A percentile compares a stretch with the other conserved stretches of the same genome.
These are phyloP conservation scores for Myripristis murdjan DNA, from an alignment of 2,797 vertebrate species.

Conservation along the genomic window DNA sequence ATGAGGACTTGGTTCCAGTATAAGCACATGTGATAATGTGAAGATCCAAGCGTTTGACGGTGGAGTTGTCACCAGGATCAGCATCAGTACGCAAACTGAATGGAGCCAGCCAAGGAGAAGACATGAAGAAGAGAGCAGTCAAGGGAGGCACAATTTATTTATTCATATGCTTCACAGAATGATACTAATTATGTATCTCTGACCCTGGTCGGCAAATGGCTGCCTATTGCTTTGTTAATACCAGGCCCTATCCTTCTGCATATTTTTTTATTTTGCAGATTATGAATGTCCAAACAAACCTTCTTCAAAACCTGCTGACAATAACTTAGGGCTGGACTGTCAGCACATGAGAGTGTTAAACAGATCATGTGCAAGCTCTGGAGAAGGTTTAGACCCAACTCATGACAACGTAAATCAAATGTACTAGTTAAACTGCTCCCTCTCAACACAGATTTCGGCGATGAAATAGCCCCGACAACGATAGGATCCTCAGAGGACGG, in stretches of 20 bases:
- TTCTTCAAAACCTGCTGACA: not conserved
- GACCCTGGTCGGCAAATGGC: constrained; percentile 22
- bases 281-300: constrained; percentile 21
- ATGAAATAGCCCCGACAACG: constrained; percentile 42
- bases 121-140: not conserved
- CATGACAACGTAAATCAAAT: constrained; percentile 10
- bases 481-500: constrained; percentile 1
- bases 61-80: constrained; percentile 37
- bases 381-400: constrained; percentile 25
- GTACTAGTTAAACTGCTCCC: constrained; percentile 13
- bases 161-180: not conserved
- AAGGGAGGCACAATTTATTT: constrained; percentile 3
- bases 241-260: not conserved
- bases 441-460: not conserved
- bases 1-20: constrained; percentile 20
- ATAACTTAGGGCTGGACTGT: not conserved
- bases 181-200: constrained; percentile 12
- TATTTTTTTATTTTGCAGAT: constrained; percentile 28
- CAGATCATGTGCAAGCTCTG: not conserved
- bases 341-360: not conserved
- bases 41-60: constrained; percentile 42
- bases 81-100: constrained; percentile 24
- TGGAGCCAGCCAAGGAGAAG: constrained; percentile 9
- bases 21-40: constrained; percentile 18
- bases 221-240: constrained; percentile 8